Evolutionary conservation across 30 jellyfish, hydroid and myxozoan genomes (phyloP), one percentile per base, ranked within the genome.

Genomic region (Pseudorhiza aurosa): DNA sequence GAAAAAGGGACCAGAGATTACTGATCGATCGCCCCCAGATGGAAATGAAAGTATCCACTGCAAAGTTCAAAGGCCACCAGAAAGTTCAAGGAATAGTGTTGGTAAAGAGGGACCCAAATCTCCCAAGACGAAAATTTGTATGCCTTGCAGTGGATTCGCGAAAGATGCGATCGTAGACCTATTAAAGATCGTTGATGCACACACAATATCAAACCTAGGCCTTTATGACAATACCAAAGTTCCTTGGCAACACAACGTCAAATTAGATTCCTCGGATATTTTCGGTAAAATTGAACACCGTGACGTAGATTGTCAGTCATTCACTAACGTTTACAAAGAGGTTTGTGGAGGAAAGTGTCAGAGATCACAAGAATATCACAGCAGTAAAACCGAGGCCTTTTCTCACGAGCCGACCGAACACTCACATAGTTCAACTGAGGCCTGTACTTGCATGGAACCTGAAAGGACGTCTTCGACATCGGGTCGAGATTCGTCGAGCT

Each of bases 1-100:
- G 21, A 19, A 11, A 22, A 42, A 2, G 2, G 76, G n/a, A 28
- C 39, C 50, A 11, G 81, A 72, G 15, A 35, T 39, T 6, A 15
- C 44, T 2, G 73, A 58, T 31, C 75, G 95, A 2, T 72, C 72
- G 39, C 95, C 95, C 31, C 95, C 95, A 8, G 95, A 84, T 62
- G 95, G 95, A 26, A 58, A 27, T 18, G 95, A 84, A 40, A 72
- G 72, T 56, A 53, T 27, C n/a, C 29, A 26, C 11, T 25, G 25
- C 28, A 35, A 44, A 4, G 58, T 31, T 2, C 79, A 33, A 32
- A 47, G 64, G 19, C 43, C 82, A 21, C 55, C 50, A 2, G 46
- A 30, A 39, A 30, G 72, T 25, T 21, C 56, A 26, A 65, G 72
- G 22, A 72, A 39, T 8, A 72, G 49, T 51, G 60, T 22, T 39